phyloP scores from a whole-genome alignment of 2,888 invertebrate genomes.

The Papilio gigon region DNA sequence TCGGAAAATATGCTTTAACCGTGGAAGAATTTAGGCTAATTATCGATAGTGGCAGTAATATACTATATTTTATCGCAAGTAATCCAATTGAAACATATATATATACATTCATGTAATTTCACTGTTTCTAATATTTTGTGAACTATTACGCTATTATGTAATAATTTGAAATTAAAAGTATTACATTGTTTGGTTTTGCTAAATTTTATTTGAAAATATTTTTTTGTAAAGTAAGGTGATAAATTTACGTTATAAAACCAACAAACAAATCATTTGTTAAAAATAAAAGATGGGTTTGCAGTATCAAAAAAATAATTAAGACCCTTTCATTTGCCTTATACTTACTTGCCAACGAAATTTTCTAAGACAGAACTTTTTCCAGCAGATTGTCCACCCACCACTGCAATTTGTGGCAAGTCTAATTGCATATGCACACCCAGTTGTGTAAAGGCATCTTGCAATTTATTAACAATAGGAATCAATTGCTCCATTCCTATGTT shows the following conservation, averaged over 20 bases:
- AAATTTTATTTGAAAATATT: not conserved
- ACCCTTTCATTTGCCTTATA: conserved; percentile 46
- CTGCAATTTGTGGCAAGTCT: conserved; percentile 99
- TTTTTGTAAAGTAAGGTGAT: not conserved
- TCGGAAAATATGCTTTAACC: not conserved
- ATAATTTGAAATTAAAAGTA: not conserved
- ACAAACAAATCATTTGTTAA: not conserved
- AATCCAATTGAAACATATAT: not conserved
- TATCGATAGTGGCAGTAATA: too few relatives aligned
- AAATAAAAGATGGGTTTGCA: not conserved
- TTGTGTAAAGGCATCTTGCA: conserved; percentile 99
- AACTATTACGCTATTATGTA: conserved; percentile 3
- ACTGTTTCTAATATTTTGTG: not conserved
- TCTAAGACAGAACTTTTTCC: conserved; percentile 99
- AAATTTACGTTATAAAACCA: not conserved
- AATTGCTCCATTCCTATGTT: conserved; percentile 98
- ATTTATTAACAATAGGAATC: conserved; percentile 99
- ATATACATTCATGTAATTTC: not conserved
- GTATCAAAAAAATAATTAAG: not conserved
- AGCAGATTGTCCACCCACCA: conserved; percentile 99
- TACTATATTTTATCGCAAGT: not conserved
- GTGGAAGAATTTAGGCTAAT: not conserved
- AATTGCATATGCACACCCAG: conserved; percentile 98
- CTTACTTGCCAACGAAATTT: conserved; percentile 99
- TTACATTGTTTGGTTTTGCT: not conserved